Evolutionary conservation across 1,140 invertebrate species (phyloP).

Genomic region (Thaumetopoea pityocampa): DNA sequence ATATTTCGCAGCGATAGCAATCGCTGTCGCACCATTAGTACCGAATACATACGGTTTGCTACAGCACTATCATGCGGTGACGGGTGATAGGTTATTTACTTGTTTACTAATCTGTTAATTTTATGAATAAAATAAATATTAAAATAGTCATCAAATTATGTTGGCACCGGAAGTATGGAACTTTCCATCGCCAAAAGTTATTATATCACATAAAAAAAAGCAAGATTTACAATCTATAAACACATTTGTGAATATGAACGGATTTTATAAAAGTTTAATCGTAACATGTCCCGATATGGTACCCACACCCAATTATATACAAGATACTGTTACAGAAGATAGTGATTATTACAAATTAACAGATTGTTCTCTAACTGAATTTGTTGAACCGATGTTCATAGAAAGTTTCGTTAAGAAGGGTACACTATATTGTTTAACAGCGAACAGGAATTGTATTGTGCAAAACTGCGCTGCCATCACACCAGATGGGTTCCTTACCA

Average conservation of each 20-base stretch:
- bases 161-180: slow-evolving; percentile 56
- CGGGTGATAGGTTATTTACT: too few relatives aligned
- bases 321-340: slow-evolving; percentile 46
- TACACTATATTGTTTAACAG: slow-evolving; percentile 44
- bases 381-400: slow-evolving; percentile 48
- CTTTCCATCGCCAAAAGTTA: slow-evolving; percentile 53
- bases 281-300: slow-evolving; percentile 58
- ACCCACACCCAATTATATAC: slow-evolving; percentile 33
- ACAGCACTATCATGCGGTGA: too few relatives aligned
- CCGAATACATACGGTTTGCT: too few relatives aligned
- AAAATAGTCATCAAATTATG: too few relatives aligned
- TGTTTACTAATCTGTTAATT: too few relatives aligned
- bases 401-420: slow-evolving; percentile 54
- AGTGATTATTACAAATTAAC: slow-evolving; percentile 53
- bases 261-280: slow-evolving; percentile 55
- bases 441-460: slow-evolving; percentile 46
- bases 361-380: slow-evolving; percentile 40
- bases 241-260: slow-evolving; percentile 37
- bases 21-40: too few relatives aligned
- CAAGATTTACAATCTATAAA: slow-evolving; percentile 25
- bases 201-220: slow-evolving; percentile 26
- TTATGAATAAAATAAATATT: too few relatives aligned
- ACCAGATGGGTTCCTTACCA: slow-evolving; percentile 47
- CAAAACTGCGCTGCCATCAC: slow-evolving; percentile 53
- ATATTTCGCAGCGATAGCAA: too few relatives aligned